Evolutionary conservation across 2,113 vertebrate genomes (phyloP), one percentile per base, ranked within the genome.

Genomic region (Cavia porcellus): DNA sequence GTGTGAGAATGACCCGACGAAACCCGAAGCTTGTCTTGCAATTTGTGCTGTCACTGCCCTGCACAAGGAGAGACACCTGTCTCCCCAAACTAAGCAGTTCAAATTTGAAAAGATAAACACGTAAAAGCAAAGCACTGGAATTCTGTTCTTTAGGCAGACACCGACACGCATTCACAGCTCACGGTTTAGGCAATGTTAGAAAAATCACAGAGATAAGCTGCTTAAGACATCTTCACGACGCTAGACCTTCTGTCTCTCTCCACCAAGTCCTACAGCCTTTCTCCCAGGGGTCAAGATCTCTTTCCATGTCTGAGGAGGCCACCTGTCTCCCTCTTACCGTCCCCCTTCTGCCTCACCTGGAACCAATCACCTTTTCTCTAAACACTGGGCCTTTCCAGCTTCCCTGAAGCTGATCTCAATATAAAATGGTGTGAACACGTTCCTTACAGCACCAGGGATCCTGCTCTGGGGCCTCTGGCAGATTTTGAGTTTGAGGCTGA

Each of bases 131-230:
- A 97, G 66, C 82, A 25, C 75, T 93, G n/a, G 68, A 19, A 75
- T 88, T 88, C 93, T 93, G 81, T 45, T 97, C 50, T 86, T 94
- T 83, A 94, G 97, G 90, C 75, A 25, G 15, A 92, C 90, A 96
- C 94, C 83, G 57, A 55, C 96, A 52, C 68, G 24, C 13, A 52
- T 95, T 93, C 75, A 28, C 57, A 79, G 82, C 59, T 8, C 66
- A 66, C 66, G 28, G 12, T 88, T 75, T 80, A 82, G 42, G 57
- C 61, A 90, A 59, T 35, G 88, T 82, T 96, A 94, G 80, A 97
- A 82, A 83, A 72, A 0, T 92, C 89, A 62, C 62, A 42, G 59
- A 81, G 25, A 2, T 74, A 94, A 83, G 11, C 1, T 96, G 97
- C 79, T 92, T 7, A 7, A 96, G 57, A 80, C 77, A 4, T 50